A percentile compares a stretch with the other conserved stretches of the same genome.
Evolutionary conservation across 2,888 invertebrate species (phyloP).

Genomic region (Caradrina clavipalpis): DNA sequence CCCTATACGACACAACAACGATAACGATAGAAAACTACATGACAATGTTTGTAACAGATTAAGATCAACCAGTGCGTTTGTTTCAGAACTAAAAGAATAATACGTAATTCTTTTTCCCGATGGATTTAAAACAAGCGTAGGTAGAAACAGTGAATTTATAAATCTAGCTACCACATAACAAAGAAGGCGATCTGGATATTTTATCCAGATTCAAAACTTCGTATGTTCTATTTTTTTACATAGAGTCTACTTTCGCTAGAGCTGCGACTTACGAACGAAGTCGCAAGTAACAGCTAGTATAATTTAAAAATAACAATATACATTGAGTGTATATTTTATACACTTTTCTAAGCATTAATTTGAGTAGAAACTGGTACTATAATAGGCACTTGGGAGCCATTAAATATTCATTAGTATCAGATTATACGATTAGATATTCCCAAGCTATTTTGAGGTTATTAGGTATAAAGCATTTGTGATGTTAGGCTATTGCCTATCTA

Average conservation of each 20-base stretch:
- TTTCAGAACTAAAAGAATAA: neutral
- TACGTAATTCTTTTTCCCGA: neutral
- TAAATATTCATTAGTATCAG: conserved; percentile 41
- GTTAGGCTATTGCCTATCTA: neutral
- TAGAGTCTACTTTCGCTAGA: too few relatives aligned
- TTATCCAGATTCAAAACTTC: too few relatives aligned
- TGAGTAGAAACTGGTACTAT: neutral
- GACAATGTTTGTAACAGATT: conserved; percentile 1
- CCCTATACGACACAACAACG: too few relatives aligned
- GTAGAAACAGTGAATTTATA: neutral
- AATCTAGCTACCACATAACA: too few relatives aligned
- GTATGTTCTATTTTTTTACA: too few relatives aligned
- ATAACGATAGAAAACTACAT: too few relatives aligned
- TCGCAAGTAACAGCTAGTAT: too few relatives aligned
- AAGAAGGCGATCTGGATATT: too few relatives aligned
- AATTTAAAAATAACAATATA: neutral
- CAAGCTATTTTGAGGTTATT: conserved; percentile 13
- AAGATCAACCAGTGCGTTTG: neutral
- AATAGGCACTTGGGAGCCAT: neutral
- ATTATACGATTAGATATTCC: conserved; percentile 17
- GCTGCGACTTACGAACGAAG: too few relatives aligned
- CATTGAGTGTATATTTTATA: neutral
- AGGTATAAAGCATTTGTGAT: conserved; percentile 2
- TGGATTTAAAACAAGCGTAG: conserved; percentile 9
- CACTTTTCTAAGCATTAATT: neutral